Percentiles rank a stretch among this genome's conserved stretches.
Evolutionary conservation across 2,888 invertebrate species (phyloP).

Genomic region (Taenaris catops): DNA sequence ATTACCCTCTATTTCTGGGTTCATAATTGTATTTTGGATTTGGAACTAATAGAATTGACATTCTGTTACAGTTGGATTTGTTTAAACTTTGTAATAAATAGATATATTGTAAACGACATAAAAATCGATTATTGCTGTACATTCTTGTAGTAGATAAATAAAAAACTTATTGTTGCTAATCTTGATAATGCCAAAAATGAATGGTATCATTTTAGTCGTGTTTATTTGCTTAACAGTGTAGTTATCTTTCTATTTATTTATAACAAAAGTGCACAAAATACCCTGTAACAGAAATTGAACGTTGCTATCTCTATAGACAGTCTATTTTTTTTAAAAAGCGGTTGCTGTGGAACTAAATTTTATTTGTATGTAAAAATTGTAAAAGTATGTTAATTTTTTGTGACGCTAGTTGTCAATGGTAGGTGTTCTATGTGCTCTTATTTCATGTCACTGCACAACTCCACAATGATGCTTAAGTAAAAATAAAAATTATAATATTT

Average conservation of each 20-base stretch:
- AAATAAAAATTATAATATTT: slow-evolving; percentile 22
- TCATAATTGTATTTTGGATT: slow-evolving; percentile 8
- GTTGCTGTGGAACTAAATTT: background rate
- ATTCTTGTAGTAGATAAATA: too few relatives aligned
- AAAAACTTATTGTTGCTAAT: too few relatives aligned
- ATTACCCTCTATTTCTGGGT: slow-evolving; percentile 4
- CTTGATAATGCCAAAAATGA: too few relatives aligned
- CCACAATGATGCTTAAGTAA: slow-evolving; percentile 15
- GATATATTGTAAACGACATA: slow-evolving; percentile 7
- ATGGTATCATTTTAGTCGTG: too few relatives aligned
- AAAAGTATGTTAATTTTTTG: too few relatives aligned
- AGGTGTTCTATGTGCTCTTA: slow-evolving; percentile 29
- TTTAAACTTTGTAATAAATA: slow-evolving; percentile 13
- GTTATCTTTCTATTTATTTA: too few relatives aligned
- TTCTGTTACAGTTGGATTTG: background rate
- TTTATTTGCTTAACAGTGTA: too few relatives aligned
- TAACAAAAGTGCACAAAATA: too few relatives aligned
- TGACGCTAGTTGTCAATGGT: slow-evolving; percentile 15
- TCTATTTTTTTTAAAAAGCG: too few relatives aligned
- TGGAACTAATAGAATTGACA: slow-evolving; percentile 2
- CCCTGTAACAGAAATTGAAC: too few relatives aligned
- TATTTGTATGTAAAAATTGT: slow-evolving; percentile 7
- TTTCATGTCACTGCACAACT: slow-evolving; percentile 23
- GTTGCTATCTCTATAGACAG: slow-evolving; percentile 22
- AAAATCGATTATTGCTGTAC: too few relatives aligned